These are phyloP conservation scores for Cheilosia pagana DNA, from an alignment of 2,888 invertebrate species.

Conservation along the genomic window DNA sequence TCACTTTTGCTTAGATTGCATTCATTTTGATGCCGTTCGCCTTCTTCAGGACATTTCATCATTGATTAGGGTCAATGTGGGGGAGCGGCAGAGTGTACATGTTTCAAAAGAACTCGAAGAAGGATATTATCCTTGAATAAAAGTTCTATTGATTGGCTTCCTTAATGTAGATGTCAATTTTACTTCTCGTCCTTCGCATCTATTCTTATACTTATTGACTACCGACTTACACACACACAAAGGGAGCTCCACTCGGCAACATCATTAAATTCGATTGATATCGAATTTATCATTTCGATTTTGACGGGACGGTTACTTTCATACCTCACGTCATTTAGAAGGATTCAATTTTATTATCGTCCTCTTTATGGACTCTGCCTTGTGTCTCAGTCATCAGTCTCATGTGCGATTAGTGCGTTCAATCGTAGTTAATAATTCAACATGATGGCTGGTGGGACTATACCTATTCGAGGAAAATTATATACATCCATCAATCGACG, in stretches of 20 bases:
- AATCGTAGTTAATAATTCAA: conserved; percentile 62
- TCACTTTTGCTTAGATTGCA: conserved; percentile 74
- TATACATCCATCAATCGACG: conserved; percentile 82
- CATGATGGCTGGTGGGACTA: background rate
- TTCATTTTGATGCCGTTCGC: conserved; percentile 55
- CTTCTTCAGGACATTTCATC: conserved; percentile 54
- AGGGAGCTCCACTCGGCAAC: conserved; percentile 32
- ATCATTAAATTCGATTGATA: conserved; percentile 72
- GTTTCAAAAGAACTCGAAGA: conserved; percentile 28
- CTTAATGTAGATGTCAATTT: conserved; percentile 61
- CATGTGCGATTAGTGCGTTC: conserved; percentile 44
- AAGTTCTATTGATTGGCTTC: conserved; percentile 72
- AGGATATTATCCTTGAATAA: conserved; percentile 71
- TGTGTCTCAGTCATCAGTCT: conserved; percentile 3
- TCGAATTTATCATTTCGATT: conserved; percentile 68
- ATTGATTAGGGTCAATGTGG: conserved; percentile 55
- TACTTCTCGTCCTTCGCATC: conserved; percentile 7
- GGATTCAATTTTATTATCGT: conserved; percentile 33
- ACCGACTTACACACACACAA: background rate
- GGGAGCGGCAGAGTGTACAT: background rate
- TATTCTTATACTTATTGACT: conserved; percentile 15
- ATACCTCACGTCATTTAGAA: conserved; percentile 32
- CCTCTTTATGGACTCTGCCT: background rate
- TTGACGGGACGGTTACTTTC: conserved; percentile 9
- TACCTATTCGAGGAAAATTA: conserved; percentile 76